Evolutionary conservation across 2,113 vertebrate species (phyloP), one percentile per base, ranked within the genome.

Genomic region (Promerops cafer): DNA sequence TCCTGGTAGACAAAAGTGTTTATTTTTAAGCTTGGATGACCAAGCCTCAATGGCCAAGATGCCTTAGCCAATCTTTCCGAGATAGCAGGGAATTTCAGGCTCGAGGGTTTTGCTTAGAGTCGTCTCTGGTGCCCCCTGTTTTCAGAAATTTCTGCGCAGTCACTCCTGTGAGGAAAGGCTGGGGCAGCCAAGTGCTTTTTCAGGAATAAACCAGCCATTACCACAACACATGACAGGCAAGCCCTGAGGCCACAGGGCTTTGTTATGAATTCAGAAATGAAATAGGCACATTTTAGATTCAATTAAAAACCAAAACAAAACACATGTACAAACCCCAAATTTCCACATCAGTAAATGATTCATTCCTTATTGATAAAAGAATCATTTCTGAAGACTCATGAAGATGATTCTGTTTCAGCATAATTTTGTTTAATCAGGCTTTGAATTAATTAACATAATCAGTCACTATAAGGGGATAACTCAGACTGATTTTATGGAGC

Each of bases 381-480:
- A 70, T 9, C 18, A 21, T 89, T 93, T 92, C 72, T 89, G 76
- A 96, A 90, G 80, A 79, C 26, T 83, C 16, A 3, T 3, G 1
- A 40, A 77, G 59, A 81, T 83, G 3, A 83, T 74, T 77, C 78
- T 77, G 20, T 63, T 88, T 83, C 85, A 90, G 76, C 53, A 81
- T 75, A 64, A 83, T 94, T 95, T 93, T 75, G 28, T 82, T 89
- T 93, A 94, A 97, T 96, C 88, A 94, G 76, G 49, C 26, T 95
- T 75, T 92, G 96, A 93, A 94, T 96, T 93, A 93, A 96, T 96
- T 94, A 90, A 70, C 2, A 21, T 92, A 93, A 95, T 94, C 79
- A 95, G 83, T 93, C 86, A 84, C 88, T 81, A 74, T 70, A 33
- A 61, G 59, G 56, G 77, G 26, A 82, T 90, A 90, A 84, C 76